Percentiles rank a stretch among this genome's conserved stretches.
These are phyloP conservation scores for Eucidaris tribuloides DNA, from an alignment of 35 echinoderm and acorn worm species.

Conservation along the genomic window DNA sequence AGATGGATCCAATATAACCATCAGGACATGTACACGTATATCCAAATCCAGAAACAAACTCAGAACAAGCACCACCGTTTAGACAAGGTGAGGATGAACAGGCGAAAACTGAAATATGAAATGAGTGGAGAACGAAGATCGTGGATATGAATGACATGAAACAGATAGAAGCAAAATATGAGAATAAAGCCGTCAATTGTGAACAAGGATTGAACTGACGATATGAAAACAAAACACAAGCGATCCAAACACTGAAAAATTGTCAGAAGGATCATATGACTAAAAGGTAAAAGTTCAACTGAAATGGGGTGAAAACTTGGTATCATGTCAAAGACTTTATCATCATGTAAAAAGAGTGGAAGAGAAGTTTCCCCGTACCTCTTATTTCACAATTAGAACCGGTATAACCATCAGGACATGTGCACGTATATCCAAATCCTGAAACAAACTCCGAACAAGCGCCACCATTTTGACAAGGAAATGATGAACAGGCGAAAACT, in stretches of 20 bases:
- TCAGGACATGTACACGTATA: slow-evolving; percentile 28
- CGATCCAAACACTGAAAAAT: no score
- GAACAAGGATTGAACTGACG: no score
- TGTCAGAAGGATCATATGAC: no score
- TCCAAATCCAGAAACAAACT: not conserved
- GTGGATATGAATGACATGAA: no score
- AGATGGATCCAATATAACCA: slow-evolving; percentile 20
- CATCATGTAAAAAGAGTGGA: no score
- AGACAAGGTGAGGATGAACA: slow-evolving; percentile 39
- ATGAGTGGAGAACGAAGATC: no score
- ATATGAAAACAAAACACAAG: no score
- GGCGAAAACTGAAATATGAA: not conserved
- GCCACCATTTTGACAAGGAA: slow-evolving; percentile 19
- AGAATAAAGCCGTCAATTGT: no score
- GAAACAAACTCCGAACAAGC: not conserved
- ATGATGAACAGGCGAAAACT: slow-evolving; percentile 2
- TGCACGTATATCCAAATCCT: not conserved
- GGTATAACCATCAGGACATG: slow-evolving; percentile 21
- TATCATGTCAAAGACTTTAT: no score
- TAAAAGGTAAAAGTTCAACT: no score
- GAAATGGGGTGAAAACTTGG: no score
- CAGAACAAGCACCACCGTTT: slow-evolving; percentile 58
- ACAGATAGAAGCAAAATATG: no score
- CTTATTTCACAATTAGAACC: slow-evolving; percentile 47
- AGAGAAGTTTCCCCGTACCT: slow-evolving; percentile 1